Evolutionary conservation across 2,797 vertebrate species (phyloP), one percentile per base, ranked within the genome.

Genomic region (Platalea minor): DNA sequence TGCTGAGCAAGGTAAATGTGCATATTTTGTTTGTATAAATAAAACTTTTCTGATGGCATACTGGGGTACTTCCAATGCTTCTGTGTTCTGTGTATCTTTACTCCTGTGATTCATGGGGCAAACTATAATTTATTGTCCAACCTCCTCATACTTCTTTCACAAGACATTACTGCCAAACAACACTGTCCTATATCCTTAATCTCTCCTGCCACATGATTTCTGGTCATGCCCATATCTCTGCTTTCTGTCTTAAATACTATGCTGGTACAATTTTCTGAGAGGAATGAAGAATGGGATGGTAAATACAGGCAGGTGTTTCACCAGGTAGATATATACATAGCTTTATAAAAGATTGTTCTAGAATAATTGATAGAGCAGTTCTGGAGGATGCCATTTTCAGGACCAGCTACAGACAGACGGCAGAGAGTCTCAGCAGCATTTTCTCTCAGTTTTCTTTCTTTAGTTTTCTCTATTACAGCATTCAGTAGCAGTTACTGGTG

Each of bases 401-500:
- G 59, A 23, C 98, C 98, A 94, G 98, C 97, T 69, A 97, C 98
- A 88, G 98, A 98, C 96, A 94, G 98, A 88, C 60, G 98, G 91
- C 98, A 98, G 94, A 98, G 98, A 98, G 98, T 98, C 4, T 98
- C 98, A 7, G 98, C 98, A 90, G 98, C 98, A 20, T 98, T 99
- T 94, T 97, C 98, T 29, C 97, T 99, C 79, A 98, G 98, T 96
- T 98, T 98, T 97, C 93, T 99, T 37, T 98, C 99, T 24, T 90
- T 99, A 69, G 91, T 98, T 56, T 98, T 99, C 95, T 99, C 99
- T 28, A 95, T 99, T 87, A 98, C 98, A 5, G 98, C 99, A 2
- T 97, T 99, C 73, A 98, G 98, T 84, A 99, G 99, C 98, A 99
- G 99, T 94, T 98, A 99, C 98, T 99, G 99, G 99, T 99, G 99